Percentiles rank a stretch among this genome's conserved stretches.
Evolutionary conservation across 1,140 invertebrate genomes (phyloP).

Genomic region (Apolygus lucorum): DNA sequence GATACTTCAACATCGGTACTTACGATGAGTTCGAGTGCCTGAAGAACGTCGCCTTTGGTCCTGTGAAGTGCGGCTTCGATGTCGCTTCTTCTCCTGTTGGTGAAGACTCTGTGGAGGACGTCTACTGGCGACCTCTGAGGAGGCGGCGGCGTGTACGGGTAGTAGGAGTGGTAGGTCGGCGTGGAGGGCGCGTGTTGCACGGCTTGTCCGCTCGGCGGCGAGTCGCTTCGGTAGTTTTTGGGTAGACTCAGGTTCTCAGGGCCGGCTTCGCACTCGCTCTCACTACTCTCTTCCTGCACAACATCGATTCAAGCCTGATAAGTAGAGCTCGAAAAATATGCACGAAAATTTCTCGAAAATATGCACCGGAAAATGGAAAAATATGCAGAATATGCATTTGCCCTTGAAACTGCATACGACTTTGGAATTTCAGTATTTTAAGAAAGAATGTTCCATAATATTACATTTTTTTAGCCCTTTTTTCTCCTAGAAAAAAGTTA

Average conservation of each 20-base stretch:
- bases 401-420: too few relatives aligned
- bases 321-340: too few relatives aligned
- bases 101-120: constrained; percentile 70
- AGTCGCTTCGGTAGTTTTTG: constrained; percentile 31
- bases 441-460: too few relatives aligned
- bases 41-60: constrained; percentile 73
- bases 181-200: constrained; percentile 7
- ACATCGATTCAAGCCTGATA: too few relatives aligned
- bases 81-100: constrained; percentile 67
- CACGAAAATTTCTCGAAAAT: too few relatives aligned
- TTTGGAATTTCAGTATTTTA: too few relatives aligned
- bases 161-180: constrained; percentile 17
- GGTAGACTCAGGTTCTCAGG: constrained; percentile 39
- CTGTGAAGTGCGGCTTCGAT: constrained; percentile 69
- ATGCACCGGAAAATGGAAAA: too few relatives aligned
- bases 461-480: too few relatives aligned
- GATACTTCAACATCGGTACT: too few relatives aligned
- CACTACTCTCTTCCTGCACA: constrained; percentile 34
- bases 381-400: too few relatives aligned
- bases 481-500: too few relatives aligned
- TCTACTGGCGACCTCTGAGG: constrained; percentile 55
- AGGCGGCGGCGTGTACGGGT: constrained; percentile 18
- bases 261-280: constrained; percentile 32
- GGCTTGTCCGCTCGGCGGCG: background rate
- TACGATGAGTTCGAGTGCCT: constrained; percentile 81